Percentiles rank a stretch among this genome's conserved stretches.
Evolutionary conservation across 2,888 invertebrate genomes (phyloP).

Genomic region (Ectropis crepuscularia): DNA sequence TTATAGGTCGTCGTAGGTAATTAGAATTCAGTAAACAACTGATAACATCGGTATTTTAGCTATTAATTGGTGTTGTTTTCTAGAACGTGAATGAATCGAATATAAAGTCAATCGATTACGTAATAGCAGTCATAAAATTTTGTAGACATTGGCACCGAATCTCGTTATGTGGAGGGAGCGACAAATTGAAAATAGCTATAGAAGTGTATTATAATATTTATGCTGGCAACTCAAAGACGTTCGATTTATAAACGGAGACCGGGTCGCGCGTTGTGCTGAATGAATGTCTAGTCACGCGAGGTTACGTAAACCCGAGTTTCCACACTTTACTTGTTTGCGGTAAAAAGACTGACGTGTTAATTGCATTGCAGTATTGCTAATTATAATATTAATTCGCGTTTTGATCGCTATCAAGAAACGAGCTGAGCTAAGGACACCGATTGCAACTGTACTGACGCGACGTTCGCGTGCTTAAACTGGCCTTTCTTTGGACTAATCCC

Average conservation of each 20-base stretch:
- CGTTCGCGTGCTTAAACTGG: slow-evolving; percentile 8
- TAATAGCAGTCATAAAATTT: slow-evolving; percentile 3
- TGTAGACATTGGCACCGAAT: slow-evolving; percentile 19
- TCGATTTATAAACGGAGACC: slow-evolving; percentile 42
- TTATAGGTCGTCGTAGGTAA: slow-evolving; percentile 13
- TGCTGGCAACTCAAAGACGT: slow-evolving; percentile 37
- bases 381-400: slow-evolving; percentile 65
- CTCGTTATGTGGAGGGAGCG: neutral
- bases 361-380: slow-evolving; percentile 73
- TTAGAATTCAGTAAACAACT: slow-evolving; percentile 23
- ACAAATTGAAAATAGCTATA: slow-evolving; percentile 30
- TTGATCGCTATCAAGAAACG: slow-evolving; percentile 59
- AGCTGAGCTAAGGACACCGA: slow-evolving; percentile 53
- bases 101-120: slow-evolving; percentile 16
- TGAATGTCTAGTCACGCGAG: slow-evolving; percentile 76
- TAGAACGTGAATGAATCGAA: slow-evolving; percentile 25
- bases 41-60: slow-evolving; percentile 16
- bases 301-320: slow-evolving; percentile 73
- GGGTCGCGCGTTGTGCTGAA: slow-evolving; percentile 59
- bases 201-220: slow-evolving; percentile 24
- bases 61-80: slow-evolving; percentile 21
- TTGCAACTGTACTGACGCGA: slow-evolving; percentile 33
- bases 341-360: slow-evolving; percentile 76
- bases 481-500: slow-evolving; percentile 3
- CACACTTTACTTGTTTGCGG: slow-evolving; percentile 74